Evolutionary conservation across 2,113 vertebrate genomes (phyloP).

Genomic region (Arizona elegans): DNA sequence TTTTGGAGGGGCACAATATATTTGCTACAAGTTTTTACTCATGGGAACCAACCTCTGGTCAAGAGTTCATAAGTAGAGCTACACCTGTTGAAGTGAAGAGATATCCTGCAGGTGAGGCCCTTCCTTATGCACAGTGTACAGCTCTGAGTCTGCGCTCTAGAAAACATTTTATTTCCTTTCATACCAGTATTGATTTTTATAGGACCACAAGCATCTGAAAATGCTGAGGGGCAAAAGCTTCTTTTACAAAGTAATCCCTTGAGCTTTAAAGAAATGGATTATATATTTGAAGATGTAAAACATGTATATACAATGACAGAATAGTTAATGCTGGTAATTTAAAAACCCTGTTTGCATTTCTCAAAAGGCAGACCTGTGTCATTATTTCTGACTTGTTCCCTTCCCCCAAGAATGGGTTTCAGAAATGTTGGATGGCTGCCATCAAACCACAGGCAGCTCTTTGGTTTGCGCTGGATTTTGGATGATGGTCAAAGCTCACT

Average conservation of each 20-base stretch:
- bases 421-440: conserved; percentile 70
- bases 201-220: not conserved
- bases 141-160: not conserved
- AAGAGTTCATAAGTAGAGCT: not conserved
- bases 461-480: conserved; percentile 70
- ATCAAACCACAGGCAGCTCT: conserved; percentile 71
- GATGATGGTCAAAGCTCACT: conserved; percentile 74
- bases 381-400: conserved; percentile 54
- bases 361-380: conserved; percentile 21
- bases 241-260: not conserved
- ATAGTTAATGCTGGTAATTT: conserved; percentile 53
- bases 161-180: not conserved
- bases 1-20: not conserved
- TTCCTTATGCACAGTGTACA: not conserved
- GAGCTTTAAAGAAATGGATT: conserved; percentile 16
- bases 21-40: not conserved
- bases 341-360: conserved; percentile 55
- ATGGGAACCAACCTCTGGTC: not conserved
- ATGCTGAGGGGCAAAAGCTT: too few species aligned
- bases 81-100: not conserved
- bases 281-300: not conserved
- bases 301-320: conserved; percentile 35
- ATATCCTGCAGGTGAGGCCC: not conserved
- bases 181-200: not conserved
- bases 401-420: conserved; percentile 60